Evolutionary conservation across 64 coral and sea anemone species (phyloP), one percentile per base, ranked within the genome.

Genomic region (Actinia equina): DNA sequence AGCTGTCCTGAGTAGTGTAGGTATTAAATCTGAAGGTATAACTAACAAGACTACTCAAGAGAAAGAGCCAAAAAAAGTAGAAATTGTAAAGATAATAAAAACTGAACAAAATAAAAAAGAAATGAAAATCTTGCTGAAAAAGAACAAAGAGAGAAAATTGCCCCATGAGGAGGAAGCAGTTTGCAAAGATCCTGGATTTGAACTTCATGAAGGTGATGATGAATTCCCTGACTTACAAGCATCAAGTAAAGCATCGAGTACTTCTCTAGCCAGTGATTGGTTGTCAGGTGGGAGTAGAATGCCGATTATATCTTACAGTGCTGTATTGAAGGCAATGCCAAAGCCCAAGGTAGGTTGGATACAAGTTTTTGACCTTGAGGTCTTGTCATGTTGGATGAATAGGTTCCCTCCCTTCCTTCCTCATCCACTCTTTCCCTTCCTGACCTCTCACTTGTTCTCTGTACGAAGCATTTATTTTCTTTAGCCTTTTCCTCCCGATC

Each of bases 301-400:
- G 83, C 83, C 62, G 45, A 60, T 86, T 18, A 44, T 92, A 71
- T 92, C 90, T 3, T 92, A 92, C 78, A 92, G 90, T 87, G 90
- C 90, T 82, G 90, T 45, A 20, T 59, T 92, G 19, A 82, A 52
- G 18, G 41, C 90, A 83, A 43, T 20, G 27, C 90, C 90, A 46
- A 27, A 71, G 19, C 90, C 85, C 10, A 81, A 58, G 60, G 89
- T 91, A 59, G 43, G 55, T 57, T 57, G 55, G 10, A 5, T 57
- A 14, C 55, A 49, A 57, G 3, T 13, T 0, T 16, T 57, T 57
- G 15, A 13, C 13, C 2, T 57, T 12, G 0, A 57, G 7, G 55
- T 12, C 3, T 14, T 57, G 55, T 1, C 6, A 57, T 57, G 55
- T 57, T 13, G 7, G 55, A 11, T 11, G 55, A 8, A 57, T 14